Percentiles rank a stretch among this genome's conserved stretches.
Conservation (phyloP, 2,888 invertebrate species). For the Pachliopta kotzebuea region DNA sequence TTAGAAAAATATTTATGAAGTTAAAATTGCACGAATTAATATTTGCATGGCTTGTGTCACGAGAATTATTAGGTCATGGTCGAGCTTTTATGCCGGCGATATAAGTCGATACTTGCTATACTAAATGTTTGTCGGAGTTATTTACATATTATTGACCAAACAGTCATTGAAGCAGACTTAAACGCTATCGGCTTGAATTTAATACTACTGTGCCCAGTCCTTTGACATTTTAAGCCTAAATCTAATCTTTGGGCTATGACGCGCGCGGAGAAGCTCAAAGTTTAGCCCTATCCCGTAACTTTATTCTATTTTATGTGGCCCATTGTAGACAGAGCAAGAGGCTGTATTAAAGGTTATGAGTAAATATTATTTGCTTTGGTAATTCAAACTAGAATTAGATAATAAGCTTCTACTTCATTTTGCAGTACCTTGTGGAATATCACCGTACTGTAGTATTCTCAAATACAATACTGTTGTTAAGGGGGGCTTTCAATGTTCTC, state of each 20-base stretch:
- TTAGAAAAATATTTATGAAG: neutral
- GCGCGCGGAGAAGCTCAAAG: too few relatives aligned
- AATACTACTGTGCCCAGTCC: neutral
- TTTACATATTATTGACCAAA: slow-evolving; percentile 19
- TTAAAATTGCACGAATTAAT: slow-evolving; percentile 4
- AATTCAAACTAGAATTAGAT: neutral
- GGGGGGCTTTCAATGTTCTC: neutral
- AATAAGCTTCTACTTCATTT: neutral
- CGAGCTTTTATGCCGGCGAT: neutral
- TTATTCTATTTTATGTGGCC: too few relatives aligned
- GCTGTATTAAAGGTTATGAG: neutral
- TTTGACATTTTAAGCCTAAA: neutral
- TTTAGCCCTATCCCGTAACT: too few relatives aligned
- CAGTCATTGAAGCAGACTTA: neutral
- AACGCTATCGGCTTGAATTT: neutral
- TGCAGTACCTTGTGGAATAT: neutral
- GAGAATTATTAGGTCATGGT: slow-evolving; percentile 14
- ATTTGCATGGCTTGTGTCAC: slow-evolving; percentile 9
- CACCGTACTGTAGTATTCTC: slow-evolving; percentile 1
- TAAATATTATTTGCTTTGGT: neutral
- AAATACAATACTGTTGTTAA: slow-evolving; percentile 10
- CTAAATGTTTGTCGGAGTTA: slow-evolving; percentile 1
- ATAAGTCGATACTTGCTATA: slow-evolving; percentile 5
- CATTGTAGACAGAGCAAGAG: too few relatives aligned
- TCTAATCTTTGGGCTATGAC: too few relatives aligned